phyloP scores from a whole-genome alignment of 1,140 invertebrate genomes.

The Pygmarrhopalites habei region DNA sequence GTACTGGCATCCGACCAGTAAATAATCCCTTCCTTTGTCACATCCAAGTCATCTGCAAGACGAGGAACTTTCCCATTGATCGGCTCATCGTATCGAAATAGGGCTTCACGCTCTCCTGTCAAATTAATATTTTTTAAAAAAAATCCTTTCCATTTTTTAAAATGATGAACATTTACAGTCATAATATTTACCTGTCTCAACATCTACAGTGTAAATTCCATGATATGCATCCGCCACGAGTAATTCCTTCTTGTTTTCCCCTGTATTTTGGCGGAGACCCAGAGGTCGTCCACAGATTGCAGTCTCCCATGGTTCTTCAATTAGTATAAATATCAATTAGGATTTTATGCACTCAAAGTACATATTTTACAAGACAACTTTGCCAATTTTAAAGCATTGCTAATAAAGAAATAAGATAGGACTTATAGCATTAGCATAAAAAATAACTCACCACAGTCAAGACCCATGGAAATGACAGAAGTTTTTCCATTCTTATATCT shows the following conservation, averaged over 20 bases:
- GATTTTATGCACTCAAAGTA: not conserved
- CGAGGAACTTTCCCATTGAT: slow-evolving; percentile 42
- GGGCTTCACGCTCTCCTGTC: slow-evolving; percentile 42
- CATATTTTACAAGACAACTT: slow-evolving; percentile 45
- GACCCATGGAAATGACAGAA: slow-evolving; percentile 30
- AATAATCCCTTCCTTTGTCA: slow-evolving; percentile 45
- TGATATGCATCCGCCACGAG: slow-evolving; percentile 47
- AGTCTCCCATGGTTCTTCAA: slow-evolving; percentile 40
- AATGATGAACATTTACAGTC: not conserved
- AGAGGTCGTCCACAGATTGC: slow-evolving; percentile 48
- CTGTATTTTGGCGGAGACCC: slow-evolving; percentile 46
- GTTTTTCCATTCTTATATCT: slow-evolving; percentile 32
- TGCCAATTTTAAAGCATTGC: no score
- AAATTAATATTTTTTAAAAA: not conserved
- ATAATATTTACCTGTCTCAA: slow-evolving; percentile 44
- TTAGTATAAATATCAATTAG: not conserved
- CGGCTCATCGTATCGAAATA: slow-evolving; percentile 40
- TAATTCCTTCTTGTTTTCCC: slow-evolving; percentile 47
- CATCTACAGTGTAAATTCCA: slow-evolving; percentile 47
- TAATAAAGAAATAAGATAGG: no score
- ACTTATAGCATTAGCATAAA: not conserved
- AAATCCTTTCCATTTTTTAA: not conserved
- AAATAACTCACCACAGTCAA: not conserved
- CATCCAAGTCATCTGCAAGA: slow-evolving; percentile 46
- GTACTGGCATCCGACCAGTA: slow-evolving; percentile 46